These are phyloP conservation scores for Drosophila parthenogenetica DNA, from an alignment of 2,888 invertebrate genomes.

Conservation along the genomic window DNA sequence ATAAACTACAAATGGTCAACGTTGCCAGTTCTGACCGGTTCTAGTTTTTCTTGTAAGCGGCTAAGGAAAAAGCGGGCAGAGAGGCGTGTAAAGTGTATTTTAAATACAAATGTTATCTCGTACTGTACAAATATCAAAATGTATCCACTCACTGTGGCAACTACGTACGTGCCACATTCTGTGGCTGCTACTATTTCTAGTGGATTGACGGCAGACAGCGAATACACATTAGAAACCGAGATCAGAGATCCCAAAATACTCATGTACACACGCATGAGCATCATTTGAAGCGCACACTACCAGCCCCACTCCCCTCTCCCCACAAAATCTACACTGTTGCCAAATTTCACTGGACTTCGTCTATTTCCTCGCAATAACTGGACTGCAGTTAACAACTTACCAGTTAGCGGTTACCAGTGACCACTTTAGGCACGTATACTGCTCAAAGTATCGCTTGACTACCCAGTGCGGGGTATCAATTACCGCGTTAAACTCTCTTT, in stretches of 20 bases:
- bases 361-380: constrained; percentile 70
- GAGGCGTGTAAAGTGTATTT: constrained; percentile 69
- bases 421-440: constrained; percentile 64
- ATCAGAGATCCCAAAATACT: background rate
- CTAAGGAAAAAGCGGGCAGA: background rate
- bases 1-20: constrained; percentile 71
- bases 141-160: constrained; percentile 9
- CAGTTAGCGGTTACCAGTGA: constrained; percentile 28
- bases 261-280: constrained; percentile 63
- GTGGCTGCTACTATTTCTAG: constrained; percentile 70
- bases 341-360: constrained; percentile 60
- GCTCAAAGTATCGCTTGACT: constrained; percentile 64
- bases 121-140: constrained; percentile 33
- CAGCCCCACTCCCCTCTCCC: constrained; percentile 3
- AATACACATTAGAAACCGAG: constrained; percentile 71
- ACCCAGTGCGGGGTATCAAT: constrained; percentile 57
- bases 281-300: constrained; percentile 28
- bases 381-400: constrained; percentile 40
- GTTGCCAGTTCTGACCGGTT: constrained; percentile 29
- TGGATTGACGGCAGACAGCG: constrained; percentile 77
- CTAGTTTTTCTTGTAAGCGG: background rate
- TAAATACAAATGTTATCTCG: constrained; percentile 76
- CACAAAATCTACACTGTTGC: constrained; percentile 24
- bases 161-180: constrained; percentile 64
- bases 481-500: constrained; percentile 24